Evolutionary conservation across 2,888 invertebrate species (phyloP), one percentile per base, ranked within the genome.

Genomic region (Tanaodytes sp.): DNA sequence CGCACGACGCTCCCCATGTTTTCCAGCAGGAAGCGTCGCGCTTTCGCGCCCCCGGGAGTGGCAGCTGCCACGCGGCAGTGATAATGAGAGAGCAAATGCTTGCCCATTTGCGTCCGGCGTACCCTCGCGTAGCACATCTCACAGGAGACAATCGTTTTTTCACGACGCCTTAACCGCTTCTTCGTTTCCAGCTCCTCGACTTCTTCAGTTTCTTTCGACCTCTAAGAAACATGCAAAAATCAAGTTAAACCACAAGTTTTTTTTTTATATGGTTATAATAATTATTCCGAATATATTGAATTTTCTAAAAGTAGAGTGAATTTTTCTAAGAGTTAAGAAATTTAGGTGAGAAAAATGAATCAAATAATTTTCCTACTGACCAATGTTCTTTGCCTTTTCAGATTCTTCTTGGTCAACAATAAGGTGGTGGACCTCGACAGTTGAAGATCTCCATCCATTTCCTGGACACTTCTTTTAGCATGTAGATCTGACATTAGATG

Each of bases 51-150:
- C 40, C 87, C 86, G 49, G 90, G 89, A 63, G 88, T 88, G 67
- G 91, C 90, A 79, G 92, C 92, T 63, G 84, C 82, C 43, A 85
- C 81, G 66, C 93, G 88, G 77, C 92, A 93, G 84, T 96, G 95
- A 82, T 92, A 94, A 81, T 93, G 93, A 0, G 94, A 94, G 76
- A 95, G 91, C 65, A 96, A 87, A 86, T 94, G 94, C 80, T 94
- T 94, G 33, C 94, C 94, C 86, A 94, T 91, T 72, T 91, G 85
- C 76, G 90, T 88, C 4, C 88, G 87, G 62, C 89, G 88, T 37
- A 94, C 91, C 71, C 90, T 88, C 23, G 91, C 90, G 61, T 89
- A 89, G 78, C 94, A 94, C 42, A 92, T 91, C 49, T 90, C 88
- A 80, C 94, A 94, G 73, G 89, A 88, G 0, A 91, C 86, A 59